A percentile compares a stretch with the other conserved stretches of the same genome.
phyloP scores from a whole-genome alignment of 1,140 invertebrate genomes.

The Sitophilus oryzae region DNA sequence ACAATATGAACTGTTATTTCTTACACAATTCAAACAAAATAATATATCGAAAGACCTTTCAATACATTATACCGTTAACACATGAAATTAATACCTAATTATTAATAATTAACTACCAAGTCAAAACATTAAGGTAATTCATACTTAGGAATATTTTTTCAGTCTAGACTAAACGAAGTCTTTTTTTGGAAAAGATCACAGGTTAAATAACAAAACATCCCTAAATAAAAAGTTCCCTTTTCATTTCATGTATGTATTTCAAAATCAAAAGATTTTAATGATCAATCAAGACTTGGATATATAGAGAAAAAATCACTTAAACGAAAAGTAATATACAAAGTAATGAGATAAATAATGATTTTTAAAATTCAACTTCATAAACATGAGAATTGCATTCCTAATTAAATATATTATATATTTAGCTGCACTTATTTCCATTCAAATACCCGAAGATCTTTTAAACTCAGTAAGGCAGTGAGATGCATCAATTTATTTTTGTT shows the following conservation, averaged over 20 bases:
- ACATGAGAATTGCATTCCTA: no score
- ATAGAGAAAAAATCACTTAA: neutral
- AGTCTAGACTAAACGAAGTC: neutral
- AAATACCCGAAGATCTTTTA: no score
- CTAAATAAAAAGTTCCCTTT: no score
- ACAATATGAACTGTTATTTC: neutral
- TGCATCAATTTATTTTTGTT: no score
- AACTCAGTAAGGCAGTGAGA: no score
- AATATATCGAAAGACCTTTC: neutral
- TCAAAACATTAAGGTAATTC: neutral
- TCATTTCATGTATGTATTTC: no score
- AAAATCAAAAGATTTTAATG: neutral
- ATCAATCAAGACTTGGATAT: neutral
- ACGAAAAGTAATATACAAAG: no score
- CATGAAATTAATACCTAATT: neutral
- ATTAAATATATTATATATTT: no score
- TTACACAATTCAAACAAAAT: neutral
- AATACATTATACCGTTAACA: neutral
- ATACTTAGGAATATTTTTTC: neutral
- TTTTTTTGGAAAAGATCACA: neutral
- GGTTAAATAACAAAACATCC: neutral
- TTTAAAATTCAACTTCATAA: no score
- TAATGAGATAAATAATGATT: no score
- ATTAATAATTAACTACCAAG: neutral
- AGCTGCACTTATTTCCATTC: no score